Evolutionary conservation across 2,797 vertebrate genomes (phyloP), one percentile per base, ranked within the genome.

Genomic region (Enteromius radiatus): DNA sequence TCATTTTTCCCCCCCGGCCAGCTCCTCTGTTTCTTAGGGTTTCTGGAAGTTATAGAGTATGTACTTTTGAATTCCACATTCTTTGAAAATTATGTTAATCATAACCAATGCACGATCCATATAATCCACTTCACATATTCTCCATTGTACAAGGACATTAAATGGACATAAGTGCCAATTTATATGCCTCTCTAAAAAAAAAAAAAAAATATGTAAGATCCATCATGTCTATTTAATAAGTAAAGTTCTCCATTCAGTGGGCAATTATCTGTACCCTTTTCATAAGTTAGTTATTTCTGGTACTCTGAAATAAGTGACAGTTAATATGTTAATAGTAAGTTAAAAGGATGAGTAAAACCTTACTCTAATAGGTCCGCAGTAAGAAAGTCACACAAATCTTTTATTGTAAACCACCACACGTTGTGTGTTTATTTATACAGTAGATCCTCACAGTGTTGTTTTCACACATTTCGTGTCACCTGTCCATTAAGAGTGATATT

Each of bases 401-500:
- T 69, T 26, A 41, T 38, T 21, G 17, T 49, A 9, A 73, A 12
- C 47, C 21, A 15, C 17, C 49, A n/a, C 36, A 21, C 17, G 8
- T 36, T 67, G 78, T 4, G 3, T 0, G 23, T 47, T 77, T 12
- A 28, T 74, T 26, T 49, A 0, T 49, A 43, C 41, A 43, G 41
- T 43, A 26, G n/a, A 63, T 38, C 10, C 23, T 10, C 26, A 31
- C 38, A 61, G 38, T 36, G 9, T 41, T 36, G 10, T 71, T 61
- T 81, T 17, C 52, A 74, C 15, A 33, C 52, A 21, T 76, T 47
- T 68, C 36, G 2, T 86, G 76, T 79, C 49, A 81, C 76, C 38
- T 75, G n/a, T 83, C 54, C 14, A 61, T 83, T 68, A 74, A 38
- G 19, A 63, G 43, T 15, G 21, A 11, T 45, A 68, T 78, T 33